A percentile compares a stretch with the other conserved stretches of the same genome.
phyloP scores from a whole-genome alignment of 1,140 invertebrate genomes.

The Drosophila pectinifera region DNA sequence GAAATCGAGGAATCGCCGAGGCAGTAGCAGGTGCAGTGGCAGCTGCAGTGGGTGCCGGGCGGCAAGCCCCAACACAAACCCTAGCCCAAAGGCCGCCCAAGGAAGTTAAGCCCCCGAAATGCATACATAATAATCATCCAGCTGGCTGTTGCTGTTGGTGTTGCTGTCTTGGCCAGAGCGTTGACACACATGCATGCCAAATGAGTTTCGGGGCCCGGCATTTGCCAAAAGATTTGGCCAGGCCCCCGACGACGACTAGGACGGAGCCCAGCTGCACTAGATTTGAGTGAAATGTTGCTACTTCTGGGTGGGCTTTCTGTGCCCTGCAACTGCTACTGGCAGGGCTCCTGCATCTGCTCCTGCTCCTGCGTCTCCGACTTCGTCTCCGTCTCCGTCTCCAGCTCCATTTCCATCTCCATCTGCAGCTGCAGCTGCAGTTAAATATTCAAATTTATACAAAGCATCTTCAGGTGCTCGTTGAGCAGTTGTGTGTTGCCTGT shows the following conservation, averaged over 20 bases:
- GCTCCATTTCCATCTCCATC: constrained; percentile 12
- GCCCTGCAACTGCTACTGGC: constrained; percentile 20
- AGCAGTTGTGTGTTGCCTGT: constrained; percentile 62
- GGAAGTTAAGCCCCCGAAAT: constrained; percentile 46
- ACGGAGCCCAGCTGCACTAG: constrained; percentile 44
- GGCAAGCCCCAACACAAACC: neutral
- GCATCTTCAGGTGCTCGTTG: constrained; percentile 74
- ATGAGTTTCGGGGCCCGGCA: constrained; percentile 35
- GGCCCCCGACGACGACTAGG: neutral
- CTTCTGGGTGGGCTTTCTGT: constrained; percentile 8
- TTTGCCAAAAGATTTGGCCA: constrained; percentile 44
- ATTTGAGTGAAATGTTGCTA: constrained; percentile 58
- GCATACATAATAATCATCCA: constrained; percentile 48
- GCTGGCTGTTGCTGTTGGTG: constrained; percentile 19
- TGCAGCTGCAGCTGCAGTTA: constrained; percentile 53
- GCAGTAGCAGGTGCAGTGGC: too few relatives aligned
- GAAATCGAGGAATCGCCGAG: neutral
- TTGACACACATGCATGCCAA: constrained; percentile 63
- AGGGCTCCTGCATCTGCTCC: constrained; percentile 1
- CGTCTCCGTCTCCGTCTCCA: constrained; percentile 5
- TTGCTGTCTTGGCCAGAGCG: constrained; percentile 48
- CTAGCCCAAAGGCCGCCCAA: constrained; percentile 12
- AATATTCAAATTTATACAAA: constrained; percentile 83
- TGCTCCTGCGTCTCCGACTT: constrained; percentile 7
- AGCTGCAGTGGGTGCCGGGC: neutral